Base-by-base conservation (phyloP, 2,888 invertebrate genomes). In the Noctua pronuba region DNA sequence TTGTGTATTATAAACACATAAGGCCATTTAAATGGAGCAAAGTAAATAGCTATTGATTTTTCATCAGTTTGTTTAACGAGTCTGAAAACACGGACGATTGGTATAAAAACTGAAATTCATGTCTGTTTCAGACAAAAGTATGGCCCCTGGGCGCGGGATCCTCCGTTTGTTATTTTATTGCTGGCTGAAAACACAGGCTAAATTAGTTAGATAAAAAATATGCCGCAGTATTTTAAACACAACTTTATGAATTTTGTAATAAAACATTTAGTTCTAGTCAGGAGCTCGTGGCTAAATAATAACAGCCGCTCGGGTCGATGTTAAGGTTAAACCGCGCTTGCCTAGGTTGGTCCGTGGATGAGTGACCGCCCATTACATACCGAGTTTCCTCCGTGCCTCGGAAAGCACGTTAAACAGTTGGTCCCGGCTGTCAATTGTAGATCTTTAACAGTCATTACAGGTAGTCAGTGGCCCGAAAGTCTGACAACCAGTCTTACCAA, bases 61-160 rank as follows among this genome's bases (percentile, higher is more conserved):
- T 91, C 92, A 93, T 91, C 91, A 85, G 79, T 91, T 91, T 93
- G 93, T 88, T 92, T 91, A 95, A 94, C 92, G 94, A 94, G 87
- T 90, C 90, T 85, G 92, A 94, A 94, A 93, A 92, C 89, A 86
- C 86, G 88, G 85, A 74, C 86, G 86, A 84, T 88, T 86, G 87
- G 86, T 87, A 82, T 91, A 87, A 91, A 93, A 92, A 90, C 81
- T 88, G 91, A 93, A 92, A 92, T 88, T 92, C 90, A 91, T 88
- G 91, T 90, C 92, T 92, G 90, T 88, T 90, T 88, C 84, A 77
- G 91, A 91, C 90, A 89, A 80, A 90, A 82, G 82, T 87, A 87
- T 83, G 69, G 78, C 75, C 62, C 65, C 62, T 70, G 68, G 65
- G 65, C 46, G 73, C 77, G 72, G 41, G 72, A 79, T 77, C 75